Evolutionary conservation across 2,797 vertebrate genomes (phyloP).

Genomic region (Cossypha dichroa): DNA sequence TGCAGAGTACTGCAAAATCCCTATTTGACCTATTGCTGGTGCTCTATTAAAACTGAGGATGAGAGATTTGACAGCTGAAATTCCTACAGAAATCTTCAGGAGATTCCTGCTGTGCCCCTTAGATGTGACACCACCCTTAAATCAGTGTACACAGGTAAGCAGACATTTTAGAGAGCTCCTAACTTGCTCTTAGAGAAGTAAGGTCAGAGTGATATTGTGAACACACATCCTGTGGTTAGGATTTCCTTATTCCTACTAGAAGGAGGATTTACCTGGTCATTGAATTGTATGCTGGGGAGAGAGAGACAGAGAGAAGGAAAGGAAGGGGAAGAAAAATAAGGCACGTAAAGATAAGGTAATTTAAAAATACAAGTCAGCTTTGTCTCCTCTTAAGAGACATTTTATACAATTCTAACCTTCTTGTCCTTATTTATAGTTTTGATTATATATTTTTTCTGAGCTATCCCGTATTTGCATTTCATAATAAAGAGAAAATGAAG

Average conservation of each 20-base stretch:
- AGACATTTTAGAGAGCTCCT: not conserved
- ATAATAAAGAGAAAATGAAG: not conserved
- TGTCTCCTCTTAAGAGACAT: not conserved
- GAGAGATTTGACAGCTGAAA: not conserved
- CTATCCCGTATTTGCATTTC: not conserved
- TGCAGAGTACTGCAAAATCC: not conserved
- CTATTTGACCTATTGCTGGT: not conserved
- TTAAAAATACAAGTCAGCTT: not conserved
- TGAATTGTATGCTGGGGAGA: not conserved
- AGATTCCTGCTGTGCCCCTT: not conserved
- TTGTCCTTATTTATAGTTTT: not conserved
- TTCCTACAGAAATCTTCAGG: not conserved
- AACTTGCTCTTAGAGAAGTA: not conserved
- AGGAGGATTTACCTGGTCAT: not conserved
- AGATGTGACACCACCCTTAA: not conserved
- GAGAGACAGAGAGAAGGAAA: not conserved
- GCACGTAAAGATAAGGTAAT: not conserved
- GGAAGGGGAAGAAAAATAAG: not conserved
- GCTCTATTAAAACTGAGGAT: not conserved
- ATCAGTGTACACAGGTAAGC: not conserved
- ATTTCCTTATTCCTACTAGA: not conserved
- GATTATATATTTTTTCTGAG: not conserved
- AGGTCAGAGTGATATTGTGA: not conserved
- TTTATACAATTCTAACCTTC: not conserved
- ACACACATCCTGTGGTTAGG: not conserved